These are phyloP conservation scores for Neelides folsomi DNA, from an alignment of 2,888 invertebrate species.

Conservation along the genomic window DNA sequence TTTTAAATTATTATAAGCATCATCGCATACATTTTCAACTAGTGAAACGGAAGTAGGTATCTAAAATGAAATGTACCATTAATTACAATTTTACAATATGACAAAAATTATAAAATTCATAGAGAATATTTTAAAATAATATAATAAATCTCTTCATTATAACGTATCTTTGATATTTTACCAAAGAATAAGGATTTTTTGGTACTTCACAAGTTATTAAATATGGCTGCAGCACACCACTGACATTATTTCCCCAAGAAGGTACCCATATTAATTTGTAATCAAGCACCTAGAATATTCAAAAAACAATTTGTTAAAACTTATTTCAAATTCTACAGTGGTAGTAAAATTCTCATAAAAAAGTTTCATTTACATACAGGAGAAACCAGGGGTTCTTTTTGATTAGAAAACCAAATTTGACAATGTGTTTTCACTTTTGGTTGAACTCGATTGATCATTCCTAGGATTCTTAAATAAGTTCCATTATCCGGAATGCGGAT, in stretches of 20 bases:
- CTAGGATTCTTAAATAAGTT: conserved; percentile 32
- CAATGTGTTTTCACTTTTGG: conserved; percentile 34
- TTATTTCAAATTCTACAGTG: no score
- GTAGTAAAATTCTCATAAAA: no score
- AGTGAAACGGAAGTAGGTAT: conserved; percentile 35
- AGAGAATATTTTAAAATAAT: no score
- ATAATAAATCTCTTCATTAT: no score
- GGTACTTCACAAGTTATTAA: conserved; percentile 36
- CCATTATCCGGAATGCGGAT: conserved; percentile 33
- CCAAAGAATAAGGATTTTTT: not conserved
- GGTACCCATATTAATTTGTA: conserved; percentile 36
- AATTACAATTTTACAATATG: no score
- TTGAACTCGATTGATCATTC: conserved; percentile 36
- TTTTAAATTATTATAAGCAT: conserved; percentile 35
- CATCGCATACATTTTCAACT: conserved; percentile 35
- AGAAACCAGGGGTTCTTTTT: conserved; percentile 16
- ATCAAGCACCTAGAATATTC: conserved; percentile 31
- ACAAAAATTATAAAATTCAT: no score
- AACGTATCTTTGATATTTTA: no score
- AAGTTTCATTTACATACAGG: no score
- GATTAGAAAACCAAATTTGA: conserved; percentile 33
- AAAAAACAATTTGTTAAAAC: no score
- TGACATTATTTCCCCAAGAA: conserved; percentile 36
- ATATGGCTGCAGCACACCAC: conserved; percentile 36
- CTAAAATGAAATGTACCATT: no score